Base-by-base conservation (phyloP, 2,888 invertebrate genomes). In the Nemapogon koenigi region DNA sequence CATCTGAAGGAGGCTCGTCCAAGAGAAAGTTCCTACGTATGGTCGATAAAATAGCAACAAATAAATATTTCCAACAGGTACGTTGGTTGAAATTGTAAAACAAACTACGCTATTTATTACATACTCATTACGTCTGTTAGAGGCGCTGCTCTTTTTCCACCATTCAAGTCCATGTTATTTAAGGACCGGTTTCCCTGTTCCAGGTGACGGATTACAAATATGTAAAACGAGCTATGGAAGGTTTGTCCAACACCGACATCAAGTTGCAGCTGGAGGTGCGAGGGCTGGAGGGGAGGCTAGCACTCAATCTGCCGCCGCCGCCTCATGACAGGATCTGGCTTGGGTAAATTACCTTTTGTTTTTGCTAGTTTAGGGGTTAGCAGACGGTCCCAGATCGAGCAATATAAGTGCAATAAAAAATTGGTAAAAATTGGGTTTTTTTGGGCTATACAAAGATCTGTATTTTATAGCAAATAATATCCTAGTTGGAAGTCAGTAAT, bases 321-420 rank as follows among this genome's bases (percentile, higher is more conserved):
- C 95, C 95, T 0, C 87, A 90, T 45, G 94, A 96, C 66, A 78
- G 96, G 40, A 54, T 96, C n/a, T 96, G 96, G 96, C 84, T 93
- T 50, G 94, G 94, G 79, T 78, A 39, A 52, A 55, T 39, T 7
- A 22, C n/a, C 17, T 22, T 7, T 26, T 3, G n/a, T 26, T 11
- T 2, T 15, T 8, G 10, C 7, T 7, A 6, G 11, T 39, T 11
- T n/a, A n/a, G n/a, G n/a, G n/a, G n/a, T n/a, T n/a, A n/a, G n/a
- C n/a, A n/a, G n/a, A n/a, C n/a, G n/a, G n/a, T n/a, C n/a, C n/a
- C n/a, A n/a, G n/a, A n/a, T n/a, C n/a, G n/a, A n/a, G n/a, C n/a
- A n/a, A n/a, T n/a, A n/a, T n/a, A n/a, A n/a, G n/a, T n/a, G n/a
- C n/a, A n/a, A n/a, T n/a, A n/a, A n/a, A n/a, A n/a, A n/a, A n/a